Evolutionary conservation across 2,888 invertebrate genomes (phyloP), one percentile per base, ranked within the genome.

Genomic region (Apodemia zela): DNA sequence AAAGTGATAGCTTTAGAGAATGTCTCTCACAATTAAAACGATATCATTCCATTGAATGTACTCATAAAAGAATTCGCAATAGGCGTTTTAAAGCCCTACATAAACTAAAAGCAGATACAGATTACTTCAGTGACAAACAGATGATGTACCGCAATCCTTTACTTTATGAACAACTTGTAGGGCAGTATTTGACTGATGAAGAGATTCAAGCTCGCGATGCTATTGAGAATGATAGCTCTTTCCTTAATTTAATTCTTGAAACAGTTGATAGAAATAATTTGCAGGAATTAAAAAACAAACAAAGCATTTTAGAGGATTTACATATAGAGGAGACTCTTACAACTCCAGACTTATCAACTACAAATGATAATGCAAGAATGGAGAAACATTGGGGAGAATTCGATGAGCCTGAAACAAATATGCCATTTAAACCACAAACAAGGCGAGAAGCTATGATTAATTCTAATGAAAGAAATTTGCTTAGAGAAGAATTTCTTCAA

Each of bases 111-210:
- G 87, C 93, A 61, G 93, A 94, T 68, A 93, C 94, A 13, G 93
- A 94, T 71, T 98, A 98, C 84, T 99, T 99, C 76, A 96, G 96
- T 79, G 98, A 98, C 81, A 94, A 94, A 66, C 96, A 97, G 91
- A 99, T 99, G 98, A 97, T 97, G 94, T 95, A 94, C 71, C 89
- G 99, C 66, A 97, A 98, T 82, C 99, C 98, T 0, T 90, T 97
- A 62, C 85, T 98, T 0, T 99, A 97, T 85, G 97, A 98, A 69
- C 96, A 98, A 75, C 89, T 99, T 71, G 93, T 99, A 57, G 98
- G 98, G 0, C 96, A 95, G 75, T 98, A 96, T 82, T 83, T 98
- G 69, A 95, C 95, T 3, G 94, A 95, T 65, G 94, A 95, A 38
- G 97, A 98, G 80, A 94, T 94, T 66, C 91, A 93, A 68, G 90